Evolutionary conservation across 1,140 invertebrate genomes (phyloP).

Genomic region (Dryas iulia): DNA sequence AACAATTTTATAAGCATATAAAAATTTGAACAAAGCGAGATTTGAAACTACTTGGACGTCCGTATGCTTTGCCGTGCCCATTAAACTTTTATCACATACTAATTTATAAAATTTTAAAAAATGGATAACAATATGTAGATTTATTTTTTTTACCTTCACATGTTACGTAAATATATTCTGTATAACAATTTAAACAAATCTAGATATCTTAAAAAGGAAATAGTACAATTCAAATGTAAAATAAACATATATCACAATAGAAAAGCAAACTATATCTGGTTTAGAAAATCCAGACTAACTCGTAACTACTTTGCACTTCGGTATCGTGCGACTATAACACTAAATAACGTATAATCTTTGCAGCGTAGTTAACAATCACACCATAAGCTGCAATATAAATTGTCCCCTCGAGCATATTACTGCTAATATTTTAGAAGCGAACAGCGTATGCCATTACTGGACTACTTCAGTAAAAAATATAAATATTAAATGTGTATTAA

Average conservation of each 20-base stretch:
- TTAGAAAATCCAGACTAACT: constrained; percentile 1
- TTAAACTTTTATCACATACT: too few relatives aligned
- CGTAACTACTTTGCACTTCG: constrained; percentile 19
- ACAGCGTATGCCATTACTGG: background rate
- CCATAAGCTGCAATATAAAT: constrained; percentile 58
- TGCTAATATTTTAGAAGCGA: constrained; percentile 1
- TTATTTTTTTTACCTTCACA: too few relatives aligned
- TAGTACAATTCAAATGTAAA: background rate
- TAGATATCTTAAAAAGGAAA: background rate
- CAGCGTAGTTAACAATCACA: constrained; percentile 70
- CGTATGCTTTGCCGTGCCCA: too few relatives aligned
- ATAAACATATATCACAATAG: background rate
- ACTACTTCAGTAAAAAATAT: background rate
- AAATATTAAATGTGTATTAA: background rate
- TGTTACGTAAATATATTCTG: too few relatives aligned
- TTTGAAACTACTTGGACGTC: too few relatives aligned
- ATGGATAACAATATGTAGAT: background rate
- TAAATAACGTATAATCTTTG: constrained; percentile 67
- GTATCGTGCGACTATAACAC: constrained; percentile 57
- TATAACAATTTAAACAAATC: background rate
- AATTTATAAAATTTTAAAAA: too few relatives aligned
- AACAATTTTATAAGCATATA: too few relatives aligned
- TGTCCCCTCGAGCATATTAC: constrained; percentile 50
- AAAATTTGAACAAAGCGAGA: too few relatives aligned
- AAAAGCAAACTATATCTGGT: background rate